phyloP scores from a whole-genome alignment of 1,140 invertebrate genomes.

The Megalopta genalis region DNA sequence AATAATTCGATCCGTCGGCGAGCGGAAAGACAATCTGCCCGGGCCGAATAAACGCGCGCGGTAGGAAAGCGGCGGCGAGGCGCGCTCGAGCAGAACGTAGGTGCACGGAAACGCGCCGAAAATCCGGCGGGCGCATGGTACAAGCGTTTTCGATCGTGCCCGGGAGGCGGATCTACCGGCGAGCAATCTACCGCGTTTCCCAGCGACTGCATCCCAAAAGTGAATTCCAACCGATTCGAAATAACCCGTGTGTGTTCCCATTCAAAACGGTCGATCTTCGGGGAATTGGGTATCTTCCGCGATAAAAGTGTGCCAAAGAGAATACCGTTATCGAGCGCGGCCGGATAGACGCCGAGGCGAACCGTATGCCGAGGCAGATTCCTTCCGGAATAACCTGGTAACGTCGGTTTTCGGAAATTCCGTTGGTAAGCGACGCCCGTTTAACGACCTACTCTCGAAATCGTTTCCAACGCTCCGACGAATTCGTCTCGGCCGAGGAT shows the following conservation, averaged over 20 bases:
- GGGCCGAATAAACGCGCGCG: background rate
- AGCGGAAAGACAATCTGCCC: background rate
- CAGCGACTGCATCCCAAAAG: conserved; percentile 2
- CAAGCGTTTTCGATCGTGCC: conserved; percentile 11
- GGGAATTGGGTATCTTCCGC: conserved; percentile 12
- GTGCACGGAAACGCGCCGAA: background rate
- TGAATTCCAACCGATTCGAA: conserved; percentile 33
- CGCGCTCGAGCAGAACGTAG: background rate
- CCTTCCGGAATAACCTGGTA: background rate
- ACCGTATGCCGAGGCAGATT: background rate
- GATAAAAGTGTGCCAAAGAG: conserved; percentile 12
- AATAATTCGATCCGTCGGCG: background rate
- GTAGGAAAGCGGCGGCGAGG: no score
- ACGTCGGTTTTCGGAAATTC: background rate
- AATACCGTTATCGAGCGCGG: background rate
- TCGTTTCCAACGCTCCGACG: no score
- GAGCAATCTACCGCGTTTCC: conserved; percentile 35
- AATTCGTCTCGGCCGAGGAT: no score
- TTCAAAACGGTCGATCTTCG: conserved; percentile 18
- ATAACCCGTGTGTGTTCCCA: conserved; percentile 20
- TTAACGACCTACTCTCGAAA: no score
- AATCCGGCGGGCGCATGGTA: background rate
- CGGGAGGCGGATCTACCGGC: background rate
- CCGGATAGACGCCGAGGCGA: background rate
- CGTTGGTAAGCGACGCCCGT: no score